Base-by-base conservation (phyloP, 1,140 invertebrate species). In the Rhopalosiphum padi region DNA sequence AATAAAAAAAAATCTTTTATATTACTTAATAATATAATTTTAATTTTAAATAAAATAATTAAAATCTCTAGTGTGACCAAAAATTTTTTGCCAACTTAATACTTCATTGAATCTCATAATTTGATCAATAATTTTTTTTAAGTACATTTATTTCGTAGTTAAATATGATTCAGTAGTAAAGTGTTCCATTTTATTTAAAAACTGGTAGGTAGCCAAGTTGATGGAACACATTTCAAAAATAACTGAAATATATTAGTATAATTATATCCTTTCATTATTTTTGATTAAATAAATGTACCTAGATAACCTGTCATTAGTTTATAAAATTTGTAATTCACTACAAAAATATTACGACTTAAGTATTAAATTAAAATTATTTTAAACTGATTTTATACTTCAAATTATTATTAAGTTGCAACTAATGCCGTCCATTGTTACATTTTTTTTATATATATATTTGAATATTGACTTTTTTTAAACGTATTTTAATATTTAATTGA, bases 361-460 rank as follows among this genome's bases (percentile, higher is more conserved):
- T 9, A 30, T 60, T 30, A 21, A 43, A 43, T 43, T 90, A 6
- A 41, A 48, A 41, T 60, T 60, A 60, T 25, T 60, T 90, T 90
- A 21, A 30, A 90, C 23, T 37, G 23, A 68, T 90, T 43, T 68
- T 90, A 68, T 90, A 68, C 43, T 43, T 41, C 30, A 30, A 90
- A 51, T 43, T 68, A 43, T 46, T 43, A 68, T 60, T 88, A 88
- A 88, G 48, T 35, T 68, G 89, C 23, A 90, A 90, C 43, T 43
- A 68, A 90, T 90, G 82, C 91, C 82, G 91, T 93, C 91, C 91
- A 93, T 93, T 93, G 82, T 93, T 93, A 85, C 53, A n/a, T 55
- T 53, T 92, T 85, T 83, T 92, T 92, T 25, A 51, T 51, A 51
- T 51, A 46, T 46, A 30, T 83, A 53, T 53, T 77, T 85, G 8